Evolutionary conservation across 2,797 vertebrate species (phyloP), one percentile per base, ranked within the genome.

Genomic region (Chloroceryle inda): DNA sequence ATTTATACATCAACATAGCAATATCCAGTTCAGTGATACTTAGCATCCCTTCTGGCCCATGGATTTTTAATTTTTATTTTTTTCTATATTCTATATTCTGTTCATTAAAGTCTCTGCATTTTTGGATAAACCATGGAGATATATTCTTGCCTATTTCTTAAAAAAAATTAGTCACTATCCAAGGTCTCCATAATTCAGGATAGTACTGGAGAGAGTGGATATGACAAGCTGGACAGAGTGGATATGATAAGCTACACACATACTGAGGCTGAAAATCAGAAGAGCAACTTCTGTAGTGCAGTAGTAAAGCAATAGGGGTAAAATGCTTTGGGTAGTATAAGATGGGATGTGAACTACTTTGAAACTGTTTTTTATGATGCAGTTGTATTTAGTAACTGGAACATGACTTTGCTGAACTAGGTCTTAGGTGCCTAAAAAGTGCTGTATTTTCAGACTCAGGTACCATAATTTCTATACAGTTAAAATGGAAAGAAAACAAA

Each of bases 101-200:
- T 45, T 75, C 20, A 53, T 23, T 94, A 77, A 97, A 72, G 42
- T 35, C 50, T 72, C 84, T 92, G 89, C 26, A 67, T 90, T 97
- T 97, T 52, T 49, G 12, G 33, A 7, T 64, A 82, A 90, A 64
- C 21, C 29, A 61, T 64, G 61, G 63, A 95, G 83, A 94, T 68
- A 29, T 11, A 58, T 79, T 84, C 49, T 66, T 93, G 15, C 14
- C 17, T 47, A 50, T 61, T 88, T 78, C 42, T 88, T 67, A 1
- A 91, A 88, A 52, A 88, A 72, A 42, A 3, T 33, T 80, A 62
- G 67, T 66, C 6, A 23, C 37, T 66, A 11, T 53, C 27, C 40
- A 64, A 52, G 50, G 19, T 72, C 18, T 90, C 96, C 12, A 4
- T 68, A 86, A 56, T 11, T 62, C 40, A 40, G 58, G 26, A 29